Base-by-base conservation (phyloP, 2,113 vertebrate genomes). In the Protomyctophum bolini region DNA sequence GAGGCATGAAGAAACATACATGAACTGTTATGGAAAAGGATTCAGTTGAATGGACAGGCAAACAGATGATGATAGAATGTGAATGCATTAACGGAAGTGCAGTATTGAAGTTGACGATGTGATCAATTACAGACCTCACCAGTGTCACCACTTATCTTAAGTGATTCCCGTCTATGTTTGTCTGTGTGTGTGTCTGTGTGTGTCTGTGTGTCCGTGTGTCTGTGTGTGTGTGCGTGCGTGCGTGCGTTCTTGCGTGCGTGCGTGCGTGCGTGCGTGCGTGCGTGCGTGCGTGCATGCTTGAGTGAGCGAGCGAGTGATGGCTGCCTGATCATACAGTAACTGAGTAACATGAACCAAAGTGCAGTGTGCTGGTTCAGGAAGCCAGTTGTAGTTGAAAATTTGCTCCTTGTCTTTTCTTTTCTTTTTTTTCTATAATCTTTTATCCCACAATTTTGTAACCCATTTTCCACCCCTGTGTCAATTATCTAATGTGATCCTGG, bases 131-230 rank as follows among this genome's bases (percentile, higher is more conserved):
- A 28, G 61, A 50, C 51, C 51, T 12, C 11, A 54, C 5, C 54
- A 61, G 58, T 75, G 60, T 12, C 11, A 54, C 5, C 54, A 61
- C 61, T 75, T 64, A 58, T 10, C 45, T 76, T 29, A 61, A 71
- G 28, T 64, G 5, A 72, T 49, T 54, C 51, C 51, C 67, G 55
- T 57, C 21, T 15, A 8, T n/a, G 21, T 15, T 15, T 21, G 55
- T 21, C 3, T 15, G n/a, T 57, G 55, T 57, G 55, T 21, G 6
- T 6, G 1, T 57, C 3, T 8, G 1, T 28, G 66, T 33, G 15
- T 14, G 28, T 48, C 8, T 1, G 12, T 28, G 12, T 62, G 11
- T 68, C 10, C 47, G 29, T 69, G 11, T 62, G 41, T 14, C 11
- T 15, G 41, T 63, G 6, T 45, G n/a, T 10, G 5, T 21, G 45